These are phyloP conservation scores for Zosterops borbonicus DNA, from an alignment of 2,113 vertebrate species.

Conservation along the genomic window DNA sequence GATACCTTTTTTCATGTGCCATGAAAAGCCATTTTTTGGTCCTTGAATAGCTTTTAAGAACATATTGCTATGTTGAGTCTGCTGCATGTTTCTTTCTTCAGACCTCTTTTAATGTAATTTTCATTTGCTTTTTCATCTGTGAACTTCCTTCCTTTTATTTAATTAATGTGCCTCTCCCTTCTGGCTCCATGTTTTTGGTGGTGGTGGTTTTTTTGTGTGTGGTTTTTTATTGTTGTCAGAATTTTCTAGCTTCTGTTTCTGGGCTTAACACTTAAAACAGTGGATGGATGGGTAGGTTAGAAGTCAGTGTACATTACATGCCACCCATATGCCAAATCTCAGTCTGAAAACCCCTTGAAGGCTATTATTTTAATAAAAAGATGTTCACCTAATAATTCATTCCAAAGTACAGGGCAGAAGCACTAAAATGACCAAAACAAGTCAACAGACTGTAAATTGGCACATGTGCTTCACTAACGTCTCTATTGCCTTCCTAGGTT, in stretches of 20 bases:
- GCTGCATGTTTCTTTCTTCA: not conserved
- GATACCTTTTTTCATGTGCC: not conserved
- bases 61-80: not conserved
- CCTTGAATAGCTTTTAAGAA: not conserved
- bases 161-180: not conserved
- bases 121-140: not conserved
- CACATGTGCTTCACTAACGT: not conserved
- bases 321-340: not conserved
- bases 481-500: constrained; percentile 6
- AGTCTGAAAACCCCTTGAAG: not conserved
- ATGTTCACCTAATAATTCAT: not conserved
- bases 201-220: not conserved
- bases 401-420: constrained; percentile 17
- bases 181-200: not conserved
- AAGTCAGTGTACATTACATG: not conserved
- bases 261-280: not conserved
- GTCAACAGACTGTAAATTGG: constrained; percentile 30
- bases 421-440: constrained; percentile 25
- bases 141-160: not conserved
- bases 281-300: not conserved
- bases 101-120: not conserved
- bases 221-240: not conserved
- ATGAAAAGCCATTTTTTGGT: not conserved
- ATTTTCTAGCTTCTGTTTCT: not conserved
- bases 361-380: not conserved